These are phyloP conservation scores for Leistus spinibarbis DNA, from an alignment of 2,888 invertebrate species.

Conservation along the genomic window DNA sequence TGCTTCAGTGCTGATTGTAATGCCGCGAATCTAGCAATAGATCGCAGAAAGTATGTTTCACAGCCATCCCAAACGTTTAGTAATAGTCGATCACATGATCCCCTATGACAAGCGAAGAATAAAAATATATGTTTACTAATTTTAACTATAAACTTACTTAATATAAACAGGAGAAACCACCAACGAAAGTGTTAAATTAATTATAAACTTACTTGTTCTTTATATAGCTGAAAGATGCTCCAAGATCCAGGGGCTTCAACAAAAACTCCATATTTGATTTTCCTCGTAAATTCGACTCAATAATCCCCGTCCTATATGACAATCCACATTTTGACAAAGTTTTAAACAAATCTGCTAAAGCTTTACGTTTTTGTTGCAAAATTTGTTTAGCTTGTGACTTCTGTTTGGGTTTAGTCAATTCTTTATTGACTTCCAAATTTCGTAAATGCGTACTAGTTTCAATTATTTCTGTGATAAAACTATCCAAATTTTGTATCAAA, in stretches of 20 bases:
- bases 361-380: conserved; percentile 83
- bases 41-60: conserved; percentile 75
- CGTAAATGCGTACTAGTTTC: conserved; percentile 73
- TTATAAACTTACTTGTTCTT: too few species aligned
- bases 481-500: conserved; percentile 68
- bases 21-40: conserved; percentile 70
- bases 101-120: conserved; percentile 2
- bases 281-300: conserved; percentile 61
- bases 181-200: too few species aligned
- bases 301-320: conserved; percentile 80
- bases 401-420: conserved; percentile 72
- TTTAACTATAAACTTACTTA: not conserved
- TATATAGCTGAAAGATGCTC: conserved; percentile 63
- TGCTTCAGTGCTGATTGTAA: conserved; percentile 67
- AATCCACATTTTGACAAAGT: conserved; percentile 75
- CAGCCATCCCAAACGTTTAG: conserved; percentile 73
- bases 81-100: conserved; percentile 51
- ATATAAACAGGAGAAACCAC: too few species aligned
- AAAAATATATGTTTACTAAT: too few species aligned
- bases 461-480: conserved; percentile 69
- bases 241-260: conserved; percentile 73
- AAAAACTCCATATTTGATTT: conserved; percentile 66
- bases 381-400: conserved; percentile 80
- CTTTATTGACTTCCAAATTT: conserved; percentile 66
- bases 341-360: conserved; percentile 85